Evolutionary conservation across 2,888 invertebrate species (phyloP).

Genomic region (Chrysodeixis includens): DNA sequence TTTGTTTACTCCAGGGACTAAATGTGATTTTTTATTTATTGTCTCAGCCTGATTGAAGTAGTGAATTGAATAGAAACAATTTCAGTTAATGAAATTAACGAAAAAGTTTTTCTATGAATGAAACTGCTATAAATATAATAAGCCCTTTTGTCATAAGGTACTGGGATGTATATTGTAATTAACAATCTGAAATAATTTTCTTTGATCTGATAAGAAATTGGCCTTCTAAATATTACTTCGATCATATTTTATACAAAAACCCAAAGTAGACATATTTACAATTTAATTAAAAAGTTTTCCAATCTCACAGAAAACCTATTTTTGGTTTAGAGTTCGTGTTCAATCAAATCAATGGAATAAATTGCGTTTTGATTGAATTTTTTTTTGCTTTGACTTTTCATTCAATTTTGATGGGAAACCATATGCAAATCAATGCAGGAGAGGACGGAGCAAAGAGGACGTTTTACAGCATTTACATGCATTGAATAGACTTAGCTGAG

Average conservation of each 20-base stretch:
- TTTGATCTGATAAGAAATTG: neutral
- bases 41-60: neutral
- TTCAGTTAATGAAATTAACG: neutral
- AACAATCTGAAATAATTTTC: neutral
- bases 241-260: neutral
- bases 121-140: neutral
- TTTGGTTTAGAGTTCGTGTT: slow-evolving; percentile 12
- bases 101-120: neutral
- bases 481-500: slow-evolving; percentile 21
- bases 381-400: slow-evolving; percentile 11
- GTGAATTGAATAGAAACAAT: neutral
- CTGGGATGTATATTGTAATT: neutral
- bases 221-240: neutral
- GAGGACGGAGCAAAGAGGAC: neutral
- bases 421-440: slow-evolving; percentile 4
- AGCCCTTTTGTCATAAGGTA: neutral
- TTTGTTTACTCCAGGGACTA: neutral
- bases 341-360: slow-evolving; percentile 29
- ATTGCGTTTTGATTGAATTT: slow-evolving; percentile 30
- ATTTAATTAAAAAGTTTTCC: slow-evolving; percentile 30
- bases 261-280: slow-evolving; percentile 5
- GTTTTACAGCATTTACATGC: slow-evolving; percentile 4
- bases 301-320: slow-evolving; percentile 19
- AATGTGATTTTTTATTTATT: too few relatives aligned
- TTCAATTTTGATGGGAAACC: slow-evolving; percentile 15